Conservation (phyloP, 2,113 vertebrate species). For the Mobula hypostoma region DNA sequence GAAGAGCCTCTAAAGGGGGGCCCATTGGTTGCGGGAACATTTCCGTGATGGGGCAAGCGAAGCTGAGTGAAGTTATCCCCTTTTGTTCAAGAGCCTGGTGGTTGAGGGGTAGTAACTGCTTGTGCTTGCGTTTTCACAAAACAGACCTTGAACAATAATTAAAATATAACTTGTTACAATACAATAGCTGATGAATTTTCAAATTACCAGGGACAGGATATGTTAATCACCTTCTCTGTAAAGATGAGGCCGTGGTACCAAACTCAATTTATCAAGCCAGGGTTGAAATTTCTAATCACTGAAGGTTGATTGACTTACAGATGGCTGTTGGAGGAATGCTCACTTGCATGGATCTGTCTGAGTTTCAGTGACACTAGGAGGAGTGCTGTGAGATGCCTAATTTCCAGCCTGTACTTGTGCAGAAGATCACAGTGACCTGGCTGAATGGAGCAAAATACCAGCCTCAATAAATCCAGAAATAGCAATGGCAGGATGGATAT, state of each 20-base stretch:
- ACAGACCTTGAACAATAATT: neutral
- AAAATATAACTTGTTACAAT: neutral
- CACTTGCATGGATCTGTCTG: neutral
- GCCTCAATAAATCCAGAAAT: constrained; percentile 16
- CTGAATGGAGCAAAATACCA: neutral
- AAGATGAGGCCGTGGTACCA: neutral
- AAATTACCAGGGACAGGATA: neutral
- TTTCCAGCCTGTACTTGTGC: neutral
- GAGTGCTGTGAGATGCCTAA: neutral
- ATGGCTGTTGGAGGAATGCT: neutral
- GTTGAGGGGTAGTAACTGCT: neutral
- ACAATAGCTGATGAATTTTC: neutral
- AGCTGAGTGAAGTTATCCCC: no score
- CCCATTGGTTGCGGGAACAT: no score
- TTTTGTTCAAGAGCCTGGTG: no score
- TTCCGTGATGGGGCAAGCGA: no score
- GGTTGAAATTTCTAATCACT: neutral
- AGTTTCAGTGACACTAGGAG: neutral
- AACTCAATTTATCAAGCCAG: neutral
- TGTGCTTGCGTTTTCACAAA: neutral
- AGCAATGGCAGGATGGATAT: neutral
- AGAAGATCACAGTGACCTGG: neutral
- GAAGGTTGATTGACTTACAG: neutral
- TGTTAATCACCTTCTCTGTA: neutral
- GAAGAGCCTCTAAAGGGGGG: no score